Evolutionary conservation across 2,113 vertebrate genomes (phyloP), one percentile per base, ranked within the genome.

Genomic region (Rhabdornis inornatus): DNA sequence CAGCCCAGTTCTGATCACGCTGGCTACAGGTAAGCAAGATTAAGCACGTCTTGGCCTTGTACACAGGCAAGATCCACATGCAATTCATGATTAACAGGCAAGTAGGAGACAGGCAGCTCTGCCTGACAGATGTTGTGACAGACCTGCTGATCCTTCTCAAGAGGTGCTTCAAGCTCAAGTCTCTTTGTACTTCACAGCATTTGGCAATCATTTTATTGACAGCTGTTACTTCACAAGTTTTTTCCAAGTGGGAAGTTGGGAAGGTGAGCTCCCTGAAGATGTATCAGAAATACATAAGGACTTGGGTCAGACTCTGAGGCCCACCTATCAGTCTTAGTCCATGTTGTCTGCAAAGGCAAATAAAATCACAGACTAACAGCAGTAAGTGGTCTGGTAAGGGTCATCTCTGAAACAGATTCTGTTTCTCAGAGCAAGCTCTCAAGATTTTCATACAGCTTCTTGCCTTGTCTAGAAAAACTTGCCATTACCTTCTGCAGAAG

Each of bases 21-120:
- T 76, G 53, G 74, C 65, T 84, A 28, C 55, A 85, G 40, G 55
- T 6, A 14, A 69, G 33, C 59, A 88, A 50, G 79, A 77, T 25
- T 2, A 74, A 83, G 64, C 75, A 93, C 0, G 2, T 8, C 52
- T 39, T 53, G 33, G 40, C 61, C 57, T n/a, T 3, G 0, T 2
- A 65, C 44, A 14, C 10, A 20, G 71, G 42, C 68, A 16, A 55
- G 71, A 53, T 30, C 56, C 72, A 71, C 56, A 74, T 40, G 47
- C 44, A 31, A 22, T 3, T 1, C 0, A 4, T n/a, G 44, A 71
- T 56, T 4, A 82, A n/a, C 7, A 22, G 3, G 12, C 30, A 61
- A 57, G 35, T 2, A 57, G 21, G 65, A 83, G 45, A 64, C 0
- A 15, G 1, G 3, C 27, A 52, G 44, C 6, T 69, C 24, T 44